A percentile compares a stretch with the other conserved stretches of the same genome.
Conservation (phyloP, 2,888 invertebrate genomes). For the Drosophila demipolita region DNA sequence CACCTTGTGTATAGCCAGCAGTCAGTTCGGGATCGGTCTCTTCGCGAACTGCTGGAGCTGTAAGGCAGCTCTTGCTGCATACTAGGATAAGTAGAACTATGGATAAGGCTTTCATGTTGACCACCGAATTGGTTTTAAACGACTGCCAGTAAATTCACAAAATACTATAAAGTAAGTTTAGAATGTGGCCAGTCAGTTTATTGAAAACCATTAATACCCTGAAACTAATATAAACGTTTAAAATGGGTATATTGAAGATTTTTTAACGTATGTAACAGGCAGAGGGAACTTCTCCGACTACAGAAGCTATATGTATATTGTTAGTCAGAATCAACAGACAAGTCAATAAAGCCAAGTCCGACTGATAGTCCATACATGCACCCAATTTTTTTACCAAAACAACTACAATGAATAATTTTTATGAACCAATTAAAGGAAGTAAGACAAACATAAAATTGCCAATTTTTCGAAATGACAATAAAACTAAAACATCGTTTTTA, state of each 20-base stretch:
- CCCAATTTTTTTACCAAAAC: neutral
- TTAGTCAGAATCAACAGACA: neutral
- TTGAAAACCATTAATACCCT: neutral
- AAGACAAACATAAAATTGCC: neutral
- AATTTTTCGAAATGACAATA: neutral
- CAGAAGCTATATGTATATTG: neutral
- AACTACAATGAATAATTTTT: too few relatives aligned
- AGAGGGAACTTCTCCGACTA: neutral
- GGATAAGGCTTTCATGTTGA: slow-evolving; percentile 40
- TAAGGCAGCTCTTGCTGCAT: slow-evolving; percentile 2
- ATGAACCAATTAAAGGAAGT: neutral
- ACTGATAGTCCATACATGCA: neutral
- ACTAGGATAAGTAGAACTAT: slow-evolving; percentile 7
- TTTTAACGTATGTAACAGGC: neutral
- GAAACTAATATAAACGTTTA: neutral
- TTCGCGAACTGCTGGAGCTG: slow-evolving; percentile 32
- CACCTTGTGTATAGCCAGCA: slow-evolving; percentile 90
- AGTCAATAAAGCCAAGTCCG: neutral
- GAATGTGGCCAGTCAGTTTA: slow-evolving; percentile 22
- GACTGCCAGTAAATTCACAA: slow-evolving; percentile 19
- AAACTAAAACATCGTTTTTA: neutral
- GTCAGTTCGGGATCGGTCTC: slow-evolving; percentile 89
- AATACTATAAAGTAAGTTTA: neutral
- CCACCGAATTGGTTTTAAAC: slow-evolving; percentile 1
- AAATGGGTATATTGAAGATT: neutral